Percentiles rank a stretch among this genome's conserved stretches.
Conservation (phyloP, 2,113 vertebrate genomes). For the Anhinga rufa region DNA sequence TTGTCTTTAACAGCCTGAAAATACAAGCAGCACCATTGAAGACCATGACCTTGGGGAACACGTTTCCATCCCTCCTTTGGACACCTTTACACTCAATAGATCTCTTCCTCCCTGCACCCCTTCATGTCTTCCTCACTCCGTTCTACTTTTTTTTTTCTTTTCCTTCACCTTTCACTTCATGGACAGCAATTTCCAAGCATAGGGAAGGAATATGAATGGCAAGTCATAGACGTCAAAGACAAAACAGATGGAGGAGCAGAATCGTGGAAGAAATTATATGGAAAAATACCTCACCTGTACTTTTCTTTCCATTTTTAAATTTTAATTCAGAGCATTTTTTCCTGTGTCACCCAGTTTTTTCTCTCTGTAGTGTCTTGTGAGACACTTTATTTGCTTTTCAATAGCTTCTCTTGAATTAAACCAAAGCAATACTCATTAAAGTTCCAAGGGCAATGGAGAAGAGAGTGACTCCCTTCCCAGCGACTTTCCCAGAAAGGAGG, state of each 20-base stretch:
- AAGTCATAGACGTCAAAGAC: constrained; percentile 23
- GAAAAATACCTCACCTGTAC: constrained; percentile 54
- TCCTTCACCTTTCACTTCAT: constrained; percentile 45
- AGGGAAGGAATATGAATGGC: constrained; percentile 61
- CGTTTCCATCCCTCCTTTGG: constrained; percentile 45
- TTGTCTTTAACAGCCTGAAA: constrained; percentile 46
- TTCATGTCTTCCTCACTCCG: constrained; percentile 8
- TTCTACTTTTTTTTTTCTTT: not conserved
- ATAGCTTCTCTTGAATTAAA: constrained; percentile 78
- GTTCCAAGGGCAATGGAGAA: constrained; percentile 73
- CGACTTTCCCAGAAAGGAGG: constrained; percentile 61
- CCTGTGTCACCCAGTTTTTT: constrained; percentile 57
- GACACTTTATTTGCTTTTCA: constrained; percentile 77
- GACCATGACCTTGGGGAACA: constrained; percentile 14
- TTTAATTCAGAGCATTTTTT: constrained; percentile 62
- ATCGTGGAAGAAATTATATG: constrained; percentile 42
- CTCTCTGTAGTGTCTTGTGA: constrained; percentile 65
- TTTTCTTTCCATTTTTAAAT: constrained; percentile 41
- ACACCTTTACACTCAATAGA: constrained; percentile 24
- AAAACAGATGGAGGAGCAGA: constrained; percentile 32
- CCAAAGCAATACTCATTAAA: constrained; percentile 78
- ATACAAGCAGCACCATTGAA: constrained; percentile 44
- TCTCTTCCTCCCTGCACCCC: not conserved
- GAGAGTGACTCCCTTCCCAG: constrained; percentile 54
- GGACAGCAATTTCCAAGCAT: constrained; percentile 58